Base-by-base conservation (phyloP, 2,888 invertebrate species). In the Geotrupes spiniger region DNA sequence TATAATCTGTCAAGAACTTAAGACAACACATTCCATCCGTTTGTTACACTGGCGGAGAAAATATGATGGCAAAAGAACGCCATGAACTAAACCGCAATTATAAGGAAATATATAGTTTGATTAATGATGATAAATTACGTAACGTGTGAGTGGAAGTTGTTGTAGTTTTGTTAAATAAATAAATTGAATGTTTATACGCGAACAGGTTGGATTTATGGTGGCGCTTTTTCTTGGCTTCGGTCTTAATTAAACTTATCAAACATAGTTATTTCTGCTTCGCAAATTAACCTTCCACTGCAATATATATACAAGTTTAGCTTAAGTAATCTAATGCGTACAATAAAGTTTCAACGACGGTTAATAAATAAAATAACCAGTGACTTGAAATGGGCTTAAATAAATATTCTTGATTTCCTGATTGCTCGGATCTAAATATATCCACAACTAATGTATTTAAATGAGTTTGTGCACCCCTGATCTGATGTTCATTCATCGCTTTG, bases 41-140 rank as follows among this genome's bases (percentile, higher is more conserved):
- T 11, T 29, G 29, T 29, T 29, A 11, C 29, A 29, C 29, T 10
- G 14, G 33, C 14, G 12, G 11, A 12, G 15, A 33, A n/a, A 33
- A 33, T 12, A 33, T 33, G 33, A 10, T 8, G 11, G 33, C 33
- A 15, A 12, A 15, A 14, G 33, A 5, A 15, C 14, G 14, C 33
- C 14, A 33, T 4, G n/a, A 45, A 36, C 37, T 38, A 45, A 45
- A 45, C 38, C 33, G 38, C 38, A 38, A 45, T 45, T 45, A 45
- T 45, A 38, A 51, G 44, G 47, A 51, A 53, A 51, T 51, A 40
- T 40, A 43, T 44, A 31, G 25, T 41, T 29, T 51, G 50, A 53
- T 53, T 43, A 51, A 53, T 53, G 47, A 45, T 48, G 50, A 53
- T 53, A 48, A 51, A 53, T 46, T 39, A 44, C 37, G 31, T 43